These are phyloP conservation scores for Oreamnos americanus DNA, from an alignment of 2,113 vertebrate genomes.

Conservation along the genomic window DNA sequence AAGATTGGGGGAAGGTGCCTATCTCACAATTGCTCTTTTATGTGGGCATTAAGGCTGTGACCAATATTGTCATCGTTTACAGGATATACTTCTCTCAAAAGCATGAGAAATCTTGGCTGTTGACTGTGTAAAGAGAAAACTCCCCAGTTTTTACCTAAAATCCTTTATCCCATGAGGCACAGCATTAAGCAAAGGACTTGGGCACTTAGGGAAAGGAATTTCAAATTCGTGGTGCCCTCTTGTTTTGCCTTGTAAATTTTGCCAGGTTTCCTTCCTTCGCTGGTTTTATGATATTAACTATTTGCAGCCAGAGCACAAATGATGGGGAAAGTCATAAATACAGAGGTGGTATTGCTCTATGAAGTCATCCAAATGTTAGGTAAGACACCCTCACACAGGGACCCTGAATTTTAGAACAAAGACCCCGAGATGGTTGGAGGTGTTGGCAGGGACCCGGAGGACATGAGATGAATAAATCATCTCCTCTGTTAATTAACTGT, in stretches of 20 bases:
- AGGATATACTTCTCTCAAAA: constrained; percentile 20
- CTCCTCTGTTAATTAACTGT: not conserved
- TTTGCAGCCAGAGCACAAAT: not conserved
- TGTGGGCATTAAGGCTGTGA: constrained; percentile 50
- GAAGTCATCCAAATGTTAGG: not conserved
- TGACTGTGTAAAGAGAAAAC: constrained; percentile 32
- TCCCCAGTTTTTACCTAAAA: not conserved
- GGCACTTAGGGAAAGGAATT: not conserved
- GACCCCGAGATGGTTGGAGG: not conserved
- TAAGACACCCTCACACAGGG: not conserved
- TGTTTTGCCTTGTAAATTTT: not conserved
- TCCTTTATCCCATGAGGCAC: not conserved
- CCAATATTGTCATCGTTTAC: constrained; percentile 57
- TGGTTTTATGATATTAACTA: not conserved
- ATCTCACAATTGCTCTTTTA: constrained; percentile 26
- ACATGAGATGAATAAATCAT: not conserved
- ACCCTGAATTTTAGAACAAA: not conserved
- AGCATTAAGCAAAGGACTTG: not conserved
- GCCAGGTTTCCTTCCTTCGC: not conserved
- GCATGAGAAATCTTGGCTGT: not conserved
- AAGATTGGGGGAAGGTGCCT: constrained; percentile 12
- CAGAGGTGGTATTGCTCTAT: not conserved
- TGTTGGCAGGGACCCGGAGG: not conserved
- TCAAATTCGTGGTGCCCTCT: not conserved
- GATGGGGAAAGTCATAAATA: not conserved